These are phyloP conservation scores for Pollenia amentaria DNA, from an alignment of 2,888 invertebrate genomes.

Conservation along the genomic window DNA sequence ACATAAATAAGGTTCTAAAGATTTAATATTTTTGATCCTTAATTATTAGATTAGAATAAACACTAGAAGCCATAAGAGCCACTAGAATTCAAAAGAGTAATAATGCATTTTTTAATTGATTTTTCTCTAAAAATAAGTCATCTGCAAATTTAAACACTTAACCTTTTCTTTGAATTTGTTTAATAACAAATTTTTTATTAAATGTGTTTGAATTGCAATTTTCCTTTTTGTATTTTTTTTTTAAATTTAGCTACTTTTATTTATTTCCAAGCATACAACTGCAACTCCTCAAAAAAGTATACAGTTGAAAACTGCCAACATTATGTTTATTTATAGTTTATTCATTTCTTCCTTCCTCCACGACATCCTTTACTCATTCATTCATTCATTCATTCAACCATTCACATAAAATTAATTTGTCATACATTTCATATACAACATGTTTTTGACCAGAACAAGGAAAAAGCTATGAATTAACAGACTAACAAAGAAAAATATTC, in stretches of 20 bases:
- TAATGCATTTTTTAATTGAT: no score
- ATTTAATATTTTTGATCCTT: no score
- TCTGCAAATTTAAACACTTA: no score
- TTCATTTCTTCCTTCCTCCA: constrained; percentile 56
- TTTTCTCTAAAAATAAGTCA: no score
- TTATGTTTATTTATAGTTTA: constrained; percentile 56
- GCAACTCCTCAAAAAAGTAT: background rate
- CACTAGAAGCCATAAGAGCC: no score
- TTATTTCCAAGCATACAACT: background rate
- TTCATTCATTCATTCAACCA: constrained; percentile 35
- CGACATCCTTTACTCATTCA: background rate
- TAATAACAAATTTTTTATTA: no score
- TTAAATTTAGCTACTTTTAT: background rate
- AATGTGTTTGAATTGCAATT: background rate
- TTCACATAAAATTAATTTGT: constrained; percentile 62
- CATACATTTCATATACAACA: constrained; percentile 58
- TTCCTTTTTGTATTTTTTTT: background rate
- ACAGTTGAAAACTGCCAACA: constrained; percentile 12
- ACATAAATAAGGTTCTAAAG: background rate
- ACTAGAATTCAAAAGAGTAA: no score
- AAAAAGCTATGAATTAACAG: constrained; percentile 20
- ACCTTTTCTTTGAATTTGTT: no score
- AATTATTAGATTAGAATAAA: no score
- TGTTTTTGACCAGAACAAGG: constrained; percentile 44
- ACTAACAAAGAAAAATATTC: background rate